Evolutionary conservation across 2,797 vertebrate genomes (phyloP).

Genomic region (Labeo calbasu): DNA sequence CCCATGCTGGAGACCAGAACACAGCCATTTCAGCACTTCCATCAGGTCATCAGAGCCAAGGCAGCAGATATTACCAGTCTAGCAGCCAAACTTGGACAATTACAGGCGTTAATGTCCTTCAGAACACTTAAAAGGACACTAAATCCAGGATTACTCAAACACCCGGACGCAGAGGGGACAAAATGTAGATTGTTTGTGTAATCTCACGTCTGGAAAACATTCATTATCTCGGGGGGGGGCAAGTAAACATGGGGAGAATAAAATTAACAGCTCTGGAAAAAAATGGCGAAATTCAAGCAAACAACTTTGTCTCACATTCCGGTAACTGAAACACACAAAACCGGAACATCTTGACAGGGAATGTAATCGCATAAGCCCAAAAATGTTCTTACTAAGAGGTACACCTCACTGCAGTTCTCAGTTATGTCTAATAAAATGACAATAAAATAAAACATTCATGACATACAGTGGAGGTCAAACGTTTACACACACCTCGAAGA

Average conservation of each 20-base stretch:
- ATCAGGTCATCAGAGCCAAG: neutral
- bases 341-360: neutral
- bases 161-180: neutral
- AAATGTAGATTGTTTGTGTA: neutral
- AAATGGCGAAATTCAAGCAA: neutral
- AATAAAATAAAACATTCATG: neutral
- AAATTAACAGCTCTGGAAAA: neutral
- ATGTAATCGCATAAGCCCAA: neutral
- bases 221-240: neutral
- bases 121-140: neutral
- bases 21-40: neutral
- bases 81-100: conserved; percentile 4
- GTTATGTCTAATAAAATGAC: neutral
- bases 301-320: neutral
- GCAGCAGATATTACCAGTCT: conserved; percentile 6
- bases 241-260: neutral
- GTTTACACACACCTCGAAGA: too few relatives aligned
- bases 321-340: neutral
- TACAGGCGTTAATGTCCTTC: conserved; percentile 8
- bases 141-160: conserved; percentile 1
- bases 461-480: neutral
- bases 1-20: neutral
- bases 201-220: conserved; percentile 14
- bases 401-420: neutral
- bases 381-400: neutral